Evolutionary conservation across 2,113 vertebrate genomes (phyloP), one percentile per base, ranked within the genome.

Genomic region (Sapayoa aenigma): DNA sequence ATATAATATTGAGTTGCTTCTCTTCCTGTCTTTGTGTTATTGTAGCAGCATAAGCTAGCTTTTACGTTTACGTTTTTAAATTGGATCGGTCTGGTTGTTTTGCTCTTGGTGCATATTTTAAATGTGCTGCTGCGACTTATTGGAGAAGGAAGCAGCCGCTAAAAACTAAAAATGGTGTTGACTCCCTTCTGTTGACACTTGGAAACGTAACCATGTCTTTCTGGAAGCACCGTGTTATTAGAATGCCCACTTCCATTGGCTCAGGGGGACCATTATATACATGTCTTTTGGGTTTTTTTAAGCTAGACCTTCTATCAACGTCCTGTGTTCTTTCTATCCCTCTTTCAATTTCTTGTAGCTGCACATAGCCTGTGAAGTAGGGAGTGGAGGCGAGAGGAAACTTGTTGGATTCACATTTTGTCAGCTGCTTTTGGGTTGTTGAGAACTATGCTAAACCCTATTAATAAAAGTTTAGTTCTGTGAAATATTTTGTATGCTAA

Each of bases 1-100:
- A 17, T 39, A 3, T 6, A 18, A 28, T 14, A 15, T 2, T 11
- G 20, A 42, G 27, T 77, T 21, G 23, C 16, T 58, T 49, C n/a
- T 47, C 8, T 35, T 69, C 4, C 1, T 9, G 4, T 12, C 35
- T 68, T 1, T 31, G 6, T 42, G 19, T 55, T 67, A 20, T 0
- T 72, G 53, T 37, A 42, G 35, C 47, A 47, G 20, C 5, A 6
- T n/a, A 28, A 60, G 11, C 4, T 52, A 21, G 18, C 18, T 92
- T 83, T 67, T 56, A 8, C 5, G 1, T 72, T 71, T 47, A 5
- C 18, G 37, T 86, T 46, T 76, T 8, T 10, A 25, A 85, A 53
- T 37, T 41, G 28, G 37, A 10, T 41, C 33, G 44, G 0, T 46
- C 37, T 58, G 22, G 2, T 49, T 1, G 0, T 44, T 76, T 58